phyloP scores from a whole-genome alignment of 2,888 invertebrate species.

The Hemaris fuciformis region DNA sequence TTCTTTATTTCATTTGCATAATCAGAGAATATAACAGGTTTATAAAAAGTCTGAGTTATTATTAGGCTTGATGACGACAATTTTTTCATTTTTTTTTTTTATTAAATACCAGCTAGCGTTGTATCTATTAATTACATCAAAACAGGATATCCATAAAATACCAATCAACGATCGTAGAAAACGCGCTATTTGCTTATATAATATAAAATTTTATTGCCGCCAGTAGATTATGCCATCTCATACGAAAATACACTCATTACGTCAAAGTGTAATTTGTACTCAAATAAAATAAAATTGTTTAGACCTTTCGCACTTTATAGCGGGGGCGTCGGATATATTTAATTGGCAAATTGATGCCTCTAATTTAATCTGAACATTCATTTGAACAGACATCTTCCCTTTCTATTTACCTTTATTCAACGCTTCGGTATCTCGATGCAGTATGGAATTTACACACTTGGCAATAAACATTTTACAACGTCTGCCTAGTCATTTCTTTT shows the following conservation, averaged over 20 bases:
- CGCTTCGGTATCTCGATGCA: too few relatives aligned
- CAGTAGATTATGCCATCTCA: neutral
- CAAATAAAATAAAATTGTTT: slow-evolving; percentile 2
- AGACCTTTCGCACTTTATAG: neutral
- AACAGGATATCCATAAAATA: neutral
- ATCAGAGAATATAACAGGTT: too few relatives aligned
- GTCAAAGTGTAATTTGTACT: neutral
- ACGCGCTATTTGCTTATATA: neutral
- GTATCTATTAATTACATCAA: neutral
- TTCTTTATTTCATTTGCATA: neutral
- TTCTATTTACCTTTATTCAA: too few relatives aligned
- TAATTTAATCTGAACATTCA: neutral
- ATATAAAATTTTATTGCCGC: neutral
- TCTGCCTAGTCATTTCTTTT: too few relatives aligned
- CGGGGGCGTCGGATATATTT: neutral
- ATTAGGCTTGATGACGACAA: too few relatives aligned
- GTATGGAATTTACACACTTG: too few relatives aligned
- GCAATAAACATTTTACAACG: too few relatives aligned
- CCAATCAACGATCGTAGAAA: neutral
- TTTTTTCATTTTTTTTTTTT: too few relatives aligned
- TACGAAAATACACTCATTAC: slow-evolving; percentile 4
- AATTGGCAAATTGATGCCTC: neutral
- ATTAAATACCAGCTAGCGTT: too few relatives aligned
- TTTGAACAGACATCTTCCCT: neutral
- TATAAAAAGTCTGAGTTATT: too few relatives aligned